phyloP scores from a whole-genome alignment of 1,140 invertebrate genomes.

The Ruditapes philippinarum region DNA sequence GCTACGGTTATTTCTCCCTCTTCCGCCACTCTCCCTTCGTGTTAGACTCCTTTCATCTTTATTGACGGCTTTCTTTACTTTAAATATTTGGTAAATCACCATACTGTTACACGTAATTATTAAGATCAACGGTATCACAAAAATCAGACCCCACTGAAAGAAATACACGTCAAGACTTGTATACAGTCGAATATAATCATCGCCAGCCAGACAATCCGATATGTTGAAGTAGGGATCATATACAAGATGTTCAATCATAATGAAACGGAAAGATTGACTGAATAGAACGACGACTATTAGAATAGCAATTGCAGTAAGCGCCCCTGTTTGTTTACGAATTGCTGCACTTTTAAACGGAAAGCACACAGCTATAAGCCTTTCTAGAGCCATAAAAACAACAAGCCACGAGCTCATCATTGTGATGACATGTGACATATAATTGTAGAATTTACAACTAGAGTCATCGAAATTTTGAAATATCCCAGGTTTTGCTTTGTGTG shows the following conservation, averaged over 20 bases:
- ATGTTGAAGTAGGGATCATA: neutral
- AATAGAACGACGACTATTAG: constrained; percentile 67
- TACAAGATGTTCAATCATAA: constrained; percentile 30
- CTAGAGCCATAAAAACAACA: constrained; percentile 79
- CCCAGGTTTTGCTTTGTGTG: constrained; percentile 24
- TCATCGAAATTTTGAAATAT: constrained; percentile 66
- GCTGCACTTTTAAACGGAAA: constrained; percentile 77
- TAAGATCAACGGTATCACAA: constrained; percentile 7
- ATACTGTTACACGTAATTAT: constrained; percentile 74
- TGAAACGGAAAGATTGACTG: constrained; percentile 45
- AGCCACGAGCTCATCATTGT: constrained; percentile 82
- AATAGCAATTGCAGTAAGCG: constrained; percentile 72
- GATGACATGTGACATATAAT: constrained; percentile 74
- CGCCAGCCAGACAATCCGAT: neutral
- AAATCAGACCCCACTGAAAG: constrained; percentile 23
- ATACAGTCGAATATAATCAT: constrained; percentile 9
- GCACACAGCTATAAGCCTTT: constrained; percentile 78
- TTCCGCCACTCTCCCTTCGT: constrained; percentile 16
- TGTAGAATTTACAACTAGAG: constrained; percentile 75
- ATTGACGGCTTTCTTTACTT: constrained; percentile 67
- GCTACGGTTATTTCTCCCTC: constrained; percentile 76
- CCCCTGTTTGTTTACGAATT: constrained; percentile 72
- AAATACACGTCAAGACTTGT: constrained; percentile 40
- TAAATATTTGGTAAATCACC: constrained; percentile 79
- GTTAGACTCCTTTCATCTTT: constrained; percentile 62